Percentiles rank a stretch among this genome's conserved stretches.
Conservation (phyloP, 2,113 vertebrate genomes). For the Microcebus ravelobensis region DNA sequence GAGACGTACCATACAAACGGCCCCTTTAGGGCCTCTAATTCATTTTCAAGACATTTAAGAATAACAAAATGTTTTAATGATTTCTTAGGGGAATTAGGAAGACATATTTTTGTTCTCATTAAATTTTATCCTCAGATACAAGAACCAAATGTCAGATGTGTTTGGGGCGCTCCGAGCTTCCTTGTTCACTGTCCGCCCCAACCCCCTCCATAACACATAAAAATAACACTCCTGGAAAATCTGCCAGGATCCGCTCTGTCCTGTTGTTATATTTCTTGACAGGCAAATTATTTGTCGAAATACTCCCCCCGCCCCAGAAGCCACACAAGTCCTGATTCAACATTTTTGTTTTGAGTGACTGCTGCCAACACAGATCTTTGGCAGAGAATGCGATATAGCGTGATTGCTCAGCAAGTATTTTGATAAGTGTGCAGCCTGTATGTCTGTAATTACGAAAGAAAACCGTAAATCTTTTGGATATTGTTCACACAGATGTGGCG, state of each 20-base stretch:
- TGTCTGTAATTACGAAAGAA: constrained; percentile 92
- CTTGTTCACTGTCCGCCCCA: neutral
- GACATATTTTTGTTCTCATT: constrained; percentile 87
- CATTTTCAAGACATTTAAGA: constrained; percentile 88
- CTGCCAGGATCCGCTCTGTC: neutral
- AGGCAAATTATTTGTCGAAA: constrained; percentile 81
- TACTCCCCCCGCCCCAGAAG: constrained; percentile 41
- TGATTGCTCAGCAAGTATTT: constrained; percentile 93
- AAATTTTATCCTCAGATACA: constrained; percentile 83
- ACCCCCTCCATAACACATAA: neutral
- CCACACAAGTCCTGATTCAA: constrained; percentile 85
- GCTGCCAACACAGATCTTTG: constrained; percentile 89
- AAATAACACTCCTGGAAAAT: neutral
- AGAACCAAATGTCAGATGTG: constrained; percentile 84
- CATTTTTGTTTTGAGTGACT: constrained; percentile 88
- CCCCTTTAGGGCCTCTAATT: constrained; percentile 85
- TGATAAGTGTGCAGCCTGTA: constrained; percentile 88
- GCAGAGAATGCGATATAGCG: constrained; percentile 81
- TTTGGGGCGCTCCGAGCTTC: constrained; percentile 69
- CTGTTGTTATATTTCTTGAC: constrained; percentile 72
- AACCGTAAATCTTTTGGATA: constrained; percentile 90
- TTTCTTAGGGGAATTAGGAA: constrained; percentile 88
- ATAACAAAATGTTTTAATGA: constrained; percentile 89
- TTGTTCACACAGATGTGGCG: constrained; percentile 92
- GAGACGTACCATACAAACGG: constrained; percentile 64